Base-by-base conservation (phyloP, 2,113 vertebrate species). In the Anhinga anhinga region DNA sequence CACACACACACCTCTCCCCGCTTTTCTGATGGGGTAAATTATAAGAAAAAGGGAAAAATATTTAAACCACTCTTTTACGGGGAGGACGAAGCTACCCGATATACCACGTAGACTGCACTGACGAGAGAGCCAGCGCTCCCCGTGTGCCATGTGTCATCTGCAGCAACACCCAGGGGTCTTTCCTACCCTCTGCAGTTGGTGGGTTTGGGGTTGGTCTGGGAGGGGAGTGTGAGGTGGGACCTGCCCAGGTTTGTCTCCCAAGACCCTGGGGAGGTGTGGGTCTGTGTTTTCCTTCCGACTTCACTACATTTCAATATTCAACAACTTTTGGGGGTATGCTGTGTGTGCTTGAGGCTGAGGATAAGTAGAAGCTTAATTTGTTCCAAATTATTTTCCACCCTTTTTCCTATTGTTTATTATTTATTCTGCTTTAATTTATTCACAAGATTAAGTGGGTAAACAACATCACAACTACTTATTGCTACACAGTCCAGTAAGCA, bases 401-500 rank as follows among this genome's bases (percentile, higher is more conserved):
- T 93, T 96, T 95, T 95, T 52, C 88, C 74, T 94, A 58, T 92
- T 97, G 85, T 93, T 97, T 98, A 88, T 95, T 97, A 96, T 87
- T 96, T 95, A 85, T 96, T 86, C 82, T 84, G 25, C 94, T 95
- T 97, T 97, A 95, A 95, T 96, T 93, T 94, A 96, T 94, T 95
- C 93, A 89, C 92, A 90, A 80, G 81, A 96, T 95, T 90, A 94
- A 95, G n/a, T 95, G 93, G 49, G 87, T 91, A 98, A 98, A 95
- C 89, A 97, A 62, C 81, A 96, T 90, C 93, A 70, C 83, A 87
- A 86, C 90, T 95, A 65, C 40, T 80, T 72, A 88, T 80, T 91
- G 83, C 77, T 91, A 14, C 87, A 95, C 77, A 96, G 97, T 94
- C 78, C 94, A 96, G 90, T 96, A 95, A 94, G 62, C 94, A 92